A percentile compares a stretch with the other conserved stretches of the same genome.
Conservation (phyloP, 2,113 vertebrate species). For the Ardeotis arabs region DNA sequence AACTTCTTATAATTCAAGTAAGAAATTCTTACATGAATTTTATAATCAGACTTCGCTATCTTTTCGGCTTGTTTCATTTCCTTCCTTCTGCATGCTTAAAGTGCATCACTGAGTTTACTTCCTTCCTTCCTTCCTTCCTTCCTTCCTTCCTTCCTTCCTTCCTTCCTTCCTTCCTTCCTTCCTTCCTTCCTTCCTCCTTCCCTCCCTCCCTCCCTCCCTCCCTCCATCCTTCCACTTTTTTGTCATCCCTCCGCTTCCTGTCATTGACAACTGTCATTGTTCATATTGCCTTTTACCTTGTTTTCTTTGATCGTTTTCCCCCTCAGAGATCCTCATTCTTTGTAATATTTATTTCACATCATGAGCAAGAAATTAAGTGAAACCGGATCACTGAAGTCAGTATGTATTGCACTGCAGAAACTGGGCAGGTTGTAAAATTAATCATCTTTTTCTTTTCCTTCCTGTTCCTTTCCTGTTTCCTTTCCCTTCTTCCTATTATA, state of each 20-base stretch:
- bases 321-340: not conserved
- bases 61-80: not conserved
- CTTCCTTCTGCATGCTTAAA: not conserved
- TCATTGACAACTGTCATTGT: not conserved
- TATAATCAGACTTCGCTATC: not conserved
- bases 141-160: not conserved
- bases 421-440: not conserved
- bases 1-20: not conserved
- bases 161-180: not conserved
- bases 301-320: not conserved
- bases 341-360: not conserved
- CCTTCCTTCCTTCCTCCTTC: not conserved
- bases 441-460: not conserved
- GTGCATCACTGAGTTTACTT: not conserved
- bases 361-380: not conserved
- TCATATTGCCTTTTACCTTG: not conserved
- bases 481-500: not conserved
- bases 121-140: not conserved
- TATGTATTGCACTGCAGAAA: not conserved
- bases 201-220: no score
- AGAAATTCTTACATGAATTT: not conserved
- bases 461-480: not conserved
- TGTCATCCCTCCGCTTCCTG: not conserved
- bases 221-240: not conserved
- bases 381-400: not conserved